A percentile compares a stretch with the other conserved stretches of the same genome.
These are phyloP conservation scores for Coregonus suidteri DNA, from an alignment of 2,797 vertebrate species.

Conservation along the genomic window DNA sequence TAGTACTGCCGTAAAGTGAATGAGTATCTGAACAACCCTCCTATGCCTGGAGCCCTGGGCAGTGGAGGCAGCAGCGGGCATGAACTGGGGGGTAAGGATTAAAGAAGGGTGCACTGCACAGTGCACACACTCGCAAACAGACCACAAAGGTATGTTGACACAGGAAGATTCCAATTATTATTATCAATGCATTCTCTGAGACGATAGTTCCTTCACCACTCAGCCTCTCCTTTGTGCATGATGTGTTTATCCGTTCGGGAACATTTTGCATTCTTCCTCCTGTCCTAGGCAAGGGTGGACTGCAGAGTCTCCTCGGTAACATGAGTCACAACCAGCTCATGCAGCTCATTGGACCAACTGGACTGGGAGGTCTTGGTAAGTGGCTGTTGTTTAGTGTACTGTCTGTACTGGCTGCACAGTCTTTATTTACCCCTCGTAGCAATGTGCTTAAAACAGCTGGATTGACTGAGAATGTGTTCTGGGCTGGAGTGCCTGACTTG, in stretches of 20 bases:
- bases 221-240: background rate
- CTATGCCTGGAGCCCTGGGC: slow-evolving; percentile 90
- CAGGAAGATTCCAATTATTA: background rate
- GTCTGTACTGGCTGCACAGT: background rate
- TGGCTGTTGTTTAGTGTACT: background rate
- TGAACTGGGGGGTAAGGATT: slow-evolving; percentile 85
- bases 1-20: slow-evolving; percentile 94
- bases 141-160: background rate
- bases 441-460: background rate
- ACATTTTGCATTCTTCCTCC: background rate
- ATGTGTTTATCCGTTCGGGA: background rate
- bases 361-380: slow-evolving; percentile 93
- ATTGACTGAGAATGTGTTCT: background rate
- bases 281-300: slow-evolving; percentile 88
- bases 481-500: background rate
- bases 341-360: slow-evolving; percentile 97
- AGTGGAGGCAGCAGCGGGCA: slow-evolving; percentile 85
- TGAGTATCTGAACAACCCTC: slow-evolving; percentile 94
- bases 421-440: background rate
- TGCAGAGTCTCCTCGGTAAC: slow-evolving; percentile 97
- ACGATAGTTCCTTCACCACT: background rate
- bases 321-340: slow-evolving; percentile 99
- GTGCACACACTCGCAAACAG: background rate
- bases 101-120: too few relatives aligned
- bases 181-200: background rate